These are phyloP conservation scores for Poeciliopsis prolifica DNA, from an alignment of 2,113 vertebrate species.

Conservation along the genomic window DNA sequence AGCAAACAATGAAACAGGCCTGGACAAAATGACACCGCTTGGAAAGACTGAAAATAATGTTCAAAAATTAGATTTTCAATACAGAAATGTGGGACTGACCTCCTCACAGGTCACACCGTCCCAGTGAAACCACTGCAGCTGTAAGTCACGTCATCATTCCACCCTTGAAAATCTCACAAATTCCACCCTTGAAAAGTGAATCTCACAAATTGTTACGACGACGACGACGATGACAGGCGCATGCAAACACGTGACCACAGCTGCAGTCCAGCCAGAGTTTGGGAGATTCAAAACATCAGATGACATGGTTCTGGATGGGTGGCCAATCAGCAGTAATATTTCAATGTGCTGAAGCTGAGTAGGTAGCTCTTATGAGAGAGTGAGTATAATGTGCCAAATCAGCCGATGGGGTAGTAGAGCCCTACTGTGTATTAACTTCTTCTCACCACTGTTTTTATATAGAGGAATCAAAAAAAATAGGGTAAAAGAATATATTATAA, in stretches of 20 bases:
- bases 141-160: too few species aligned
- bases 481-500: conserved; percentile 1
- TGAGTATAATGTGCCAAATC: conserved; percentile 74
- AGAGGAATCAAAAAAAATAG: conserved; percentile 49
- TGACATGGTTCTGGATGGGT: conserved; percentile 51
- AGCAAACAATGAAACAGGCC: too few species aligned
- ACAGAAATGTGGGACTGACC: background rate
- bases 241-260: background rate
- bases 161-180: background rate
- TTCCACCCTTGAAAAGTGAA: too few species aligned
- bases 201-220: background rate
- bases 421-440: conserved; percentile 68
- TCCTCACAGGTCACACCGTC: background rate
- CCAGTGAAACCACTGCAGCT: too few species aligned
- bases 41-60: too few species aligned
- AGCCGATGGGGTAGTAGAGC: conserved; percentile 50
- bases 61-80: background rate
- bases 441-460: conserved; percentile 71
- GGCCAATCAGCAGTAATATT: conserved; percentile 53
- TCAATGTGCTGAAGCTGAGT: conserved; percentile 62
- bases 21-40: too few species aligned
- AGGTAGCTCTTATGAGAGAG: conserved; percentile 62
- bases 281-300: conserved; percentile 24
- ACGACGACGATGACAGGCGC: too few species aligned
- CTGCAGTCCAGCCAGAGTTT: background rate